Conservation (phyloP, 2,888 invertebrate species). For the Steinernema carpocapsae region DNA sequence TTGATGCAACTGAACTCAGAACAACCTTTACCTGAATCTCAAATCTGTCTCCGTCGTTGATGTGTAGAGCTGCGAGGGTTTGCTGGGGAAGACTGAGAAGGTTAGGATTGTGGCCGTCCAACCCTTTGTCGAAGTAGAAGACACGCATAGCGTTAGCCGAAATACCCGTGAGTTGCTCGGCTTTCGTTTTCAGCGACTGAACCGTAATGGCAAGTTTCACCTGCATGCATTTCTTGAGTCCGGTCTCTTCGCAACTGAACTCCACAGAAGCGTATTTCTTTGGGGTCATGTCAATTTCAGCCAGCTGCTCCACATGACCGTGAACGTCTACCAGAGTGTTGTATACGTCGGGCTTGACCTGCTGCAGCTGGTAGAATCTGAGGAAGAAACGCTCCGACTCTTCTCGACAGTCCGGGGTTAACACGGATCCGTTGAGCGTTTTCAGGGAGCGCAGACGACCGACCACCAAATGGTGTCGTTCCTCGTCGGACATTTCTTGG, state of each 20-base stretch:
- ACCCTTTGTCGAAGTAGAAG: slow-evolving; percentile 41
- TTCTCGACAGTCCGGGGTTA: slow-evolving; percentile 68
- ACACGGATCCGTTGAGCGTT: slow-evolving; percentile 69
- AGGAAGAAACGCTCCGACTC: slow-evolving; percentile 71
- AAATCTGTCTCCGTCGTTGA: slow-evolving; percentile 68
- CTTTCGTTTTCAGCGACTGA: slow-evolving; percentile 69
- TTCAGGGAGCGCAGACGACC: slow-evolving; percentile 65
- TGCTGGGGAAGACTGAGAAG: slow-evolving; percentile 57
- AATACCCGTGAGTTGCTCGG: slow-evolving; percentile 59
- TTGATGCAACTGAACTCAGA: not conserved
- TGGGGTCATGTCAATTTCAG: slow-evolving; percentile 67
- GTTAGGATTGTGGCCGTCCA: slow-evolving; percentile 43
- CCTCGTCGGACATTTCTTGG: slow-evolving; percentile 50
- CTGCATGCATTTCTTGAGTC: slow-evolving; percentile 45
- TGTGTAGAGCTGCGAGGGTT: slow-evolving; percentile 62
- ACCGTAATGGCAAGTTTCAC: slow-evolving; percentile 67
- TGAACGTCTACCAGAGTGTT: slow-evolving; percentile 53
- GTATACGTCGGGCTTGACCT: slow-evolving; percentile 52
- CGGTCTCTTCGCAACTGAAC: slow-evolving; percentile 52
- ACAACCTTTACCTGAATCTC: slow-evolving; percentile 52
- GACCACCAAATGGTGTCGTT: slow-evolving; percentile 55
- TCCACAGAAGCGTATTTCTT: slow-evolving; percentile 49
- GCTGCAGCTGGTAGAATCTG: slow-evolving; percentile 64
- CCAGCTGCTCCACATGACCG: slow-evolving; percentile 54
- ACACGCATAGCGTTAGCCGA: slow-evolving; percentile 52